Percentiles rank a stretch among this genome's conserved stretches.
Evolutionary conservation across 2,888 invertebrate species (phyloP).

Genomic region (Philopedon plagiatum): DNA sequence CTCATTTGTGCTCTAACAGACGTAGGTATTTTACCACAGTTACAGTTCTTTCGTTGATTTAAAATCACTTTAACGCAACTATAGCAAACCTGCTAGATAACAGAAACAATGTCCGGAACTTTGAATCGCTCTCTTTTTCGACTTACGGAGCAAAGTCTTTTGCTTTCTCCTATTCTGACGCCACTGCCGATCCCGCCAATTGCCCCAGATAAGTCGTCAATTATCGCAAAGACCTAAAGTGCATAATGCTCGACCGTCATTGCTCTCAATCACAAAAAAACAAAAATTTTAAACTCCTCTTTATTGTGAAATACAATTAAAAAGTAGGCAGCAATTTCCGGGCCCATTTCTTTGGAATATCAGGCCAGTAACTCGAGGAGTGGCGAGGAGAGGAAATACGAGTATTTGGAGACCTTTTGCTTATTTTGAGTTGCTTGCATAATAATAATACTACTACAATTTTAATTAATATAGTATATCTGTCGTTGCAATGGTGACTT

Average conservation of each 20-base stretch:
- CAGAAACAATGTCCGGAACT: too few relatives aligned
- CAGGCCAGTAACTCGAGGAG: slow-evolving; percentile 20
- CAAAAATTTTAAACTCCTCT: slow-evolving; percentile 2
- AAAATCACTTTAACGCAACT: too few relatives aligned
- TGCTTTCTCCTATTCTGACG: too few relatives aligned
- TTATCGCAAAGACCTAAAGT: background rate
- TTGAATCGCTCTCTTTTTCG: too few relatives aligned
- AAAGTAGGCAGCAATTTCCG: slow-evolving; percentile 23
- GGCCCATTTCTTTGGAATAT: slow-evolving; percentile 21
- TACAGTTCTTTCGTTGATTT: too few relatives aligned
- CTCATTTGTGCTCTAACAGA: too few relatives aligned
- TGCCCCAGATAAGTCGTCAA: background rate
- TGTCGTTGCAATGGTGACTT: background rate
- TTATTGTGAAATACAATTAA: slow-evolving; percentile 3
- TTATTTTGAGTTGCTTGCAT: background rate
- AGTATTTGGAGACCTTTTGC: background rate
- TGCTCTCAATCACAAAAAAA: slow-evolving; percentile 3
- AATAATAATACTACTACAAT: background rate
- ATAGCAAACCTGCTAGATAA: too few relatives aligned
- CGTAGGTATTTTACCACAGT: too few relatives aligned
- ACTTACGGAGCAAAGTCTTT: too few relatives aligned
- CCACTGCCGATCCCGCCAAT: too few relatives aligned
- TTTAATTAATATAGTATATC: background rate
- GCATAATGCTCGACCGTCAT: background rate
- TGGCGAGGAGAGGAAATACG: slow-evolving; percentile 11